These are phyloP conservation scores for Hedya salicella DNA, from an alignment of 2,888 invertebrate genomes.

Conservation along the genomic window DNA sequence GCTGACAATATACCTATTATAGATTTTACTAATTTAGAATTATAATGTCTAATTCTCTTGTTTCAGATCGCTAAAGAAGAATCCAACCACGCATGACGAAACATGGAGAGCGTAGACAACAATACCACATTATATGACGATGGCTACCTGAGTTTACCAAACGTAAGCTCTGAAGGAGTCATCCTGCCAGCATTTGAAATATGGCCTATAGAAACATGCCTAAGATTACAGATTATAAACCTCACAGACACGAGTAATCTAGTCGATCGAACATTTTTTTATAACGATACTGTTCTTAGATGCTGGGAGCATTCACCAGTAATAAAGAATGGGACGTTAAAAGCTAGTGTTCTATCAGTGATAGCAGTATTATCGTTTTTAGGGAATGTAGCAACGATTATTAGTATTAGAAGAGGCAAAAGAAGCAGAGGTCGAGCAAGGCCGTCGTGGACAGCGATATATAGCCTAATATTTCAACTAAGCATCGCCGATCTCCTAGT, in stretches of 20 bases:
- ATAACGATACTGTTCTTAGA: slow-evolving; percentile 68
- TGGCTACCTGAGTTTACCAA: slow-evolving; percentile 57
- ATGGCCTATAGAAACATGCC: slow-evolving; percentile 74
- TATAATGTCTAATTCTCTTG: no score
- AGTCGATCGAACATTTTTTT: slow-evolving; percentile 56
- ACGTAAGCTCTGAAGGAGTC: slow-evolving; percentile 56
- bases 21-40: no score
- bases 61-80: slow-evolving; percentile 62
- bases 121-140: slow-evolving; percentile 78
- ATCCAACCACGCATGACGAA: slow-evolving; percentile 72
- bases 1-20: no score
- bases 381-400: slow-evolving; percentile 91
- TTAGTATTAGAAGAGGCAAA: slow-evolving; percentile 89
- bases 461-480: slow-evolving; percentile 92
- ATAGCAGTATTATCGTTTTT: slow-evolving; percentile 90
- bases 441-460: slow-evolving; percentile 89
- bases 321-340: slow-evolving; percentile 86
- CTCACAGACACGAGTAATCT: slow-evolving; percentile 57
- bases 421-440: slow-evolving; percentile 82
- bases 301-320: slow-evolving; percentile 88
- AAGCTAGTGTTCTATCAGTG: slow-evolving; percentile 87
- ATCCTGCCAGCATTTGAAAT: slow-evolving; percentile 52
- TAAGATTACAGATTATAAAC: slow-evolving; percentile 62
- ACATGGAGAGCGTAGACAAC: slow-evolving; percentile 78
- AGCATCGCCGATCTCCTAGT: slow-evolving; percentile 93